Evolutionary conservation across 2,113 vertebrate species (phyloP), one percentile per base, ranked within the genome.

Genomic region (Eretmochelys imbricata): DNA sequence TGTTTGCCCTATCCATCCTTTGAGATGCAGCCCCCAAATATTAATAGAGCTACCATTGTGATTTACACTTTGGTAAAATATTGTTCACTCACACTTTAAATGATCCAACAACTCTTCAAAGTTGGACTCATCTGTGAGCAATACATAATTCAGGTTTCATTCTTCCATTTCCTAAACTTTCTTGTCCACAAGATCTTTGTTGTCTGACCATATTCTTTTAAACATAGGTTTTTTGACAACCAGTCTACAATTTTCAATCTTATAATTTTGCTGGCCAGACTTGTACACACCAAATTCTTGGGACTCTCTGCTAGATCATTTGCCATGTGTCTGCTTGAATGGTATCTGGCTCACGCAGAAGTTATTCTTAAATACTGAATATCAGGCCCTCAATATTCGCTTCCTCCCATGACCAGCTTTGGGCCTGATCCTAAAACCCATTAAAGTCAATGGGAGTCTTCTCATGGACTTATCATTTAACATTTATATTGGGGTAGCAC

Each of bases 101-200:
- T 17, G 51, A 78, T 86, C 91, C 93, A 87, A 95, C 80, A 82
- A 62, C 89, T 89, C 89, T 95, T 96, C 93, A 84, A 95, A 51
- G 84, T 84, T 80, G 82, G 69, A 93, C 91, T 82, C 55, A 90
- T 92, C 87, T 95, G 51, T 53, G 42, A 94, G 89, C 85, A 92
- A 53, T 84, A 94, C 0, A 8, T 12, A 55, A 89, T 38, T 51
- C 0, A 5, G 80, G 59, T 35, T 62, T 62, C 59, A 62, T 35
- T 62, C 59, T 62, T 16, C 31, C 62, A n/a, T 65, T n/a, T 65
- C 62, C 16, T 35, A 65, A 65, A n/a, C 31, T n/a, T 35, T 35
- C 16, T 17, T 65, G 62, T 65, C 62, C 62, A 65, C 62, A 65
- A 65, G 16, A 17, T 35, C 31, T 65, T 65, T 17, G 31, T 65